Evolutionary conservation across 1,140 invertebrate species (phyloP).

Genomic region (Anthonomus grandis): DNA sequence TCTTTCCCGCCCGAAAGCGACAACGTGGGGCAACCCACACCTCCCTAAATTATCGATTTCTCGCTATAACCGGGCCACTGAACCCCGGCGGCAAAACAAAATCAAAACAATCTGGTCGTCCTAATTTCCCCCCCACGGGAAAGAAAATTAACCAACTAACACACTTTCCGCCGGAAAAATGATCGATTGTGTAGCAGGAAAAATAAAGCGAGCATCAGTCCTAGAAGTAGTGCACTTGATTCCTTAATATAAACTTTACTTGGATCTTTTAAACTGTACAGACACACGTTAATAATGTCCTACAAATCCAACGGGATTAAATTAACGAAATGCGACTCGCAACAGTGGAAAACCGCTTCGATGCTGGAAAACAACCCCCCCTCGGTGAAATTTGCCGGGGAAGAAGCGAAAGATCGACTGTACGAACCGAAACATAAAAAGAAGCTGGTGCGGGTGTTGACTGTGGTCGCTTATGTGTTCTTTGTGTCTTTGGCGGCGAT

Average conservation of each 20-base stretch:
- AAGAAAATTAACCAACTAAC: constrained; percentile 20
- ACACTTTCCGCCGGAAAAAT: constrained; percentile 18
- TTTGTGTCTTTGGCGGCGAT: constrained; percentile 93
- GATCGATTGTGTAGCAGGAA: constrained; percentile 26
- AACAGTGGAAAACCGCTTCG: constrained; percentile 44
- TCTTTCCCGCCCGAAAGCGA: no score
- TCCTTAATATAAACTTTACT: constrained; percentile 14
- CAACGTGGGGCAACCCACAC: no score
- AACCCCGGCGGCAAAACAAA: constrained; percentile 19
- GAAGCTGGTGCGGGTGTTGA: constrained; percentile 86
- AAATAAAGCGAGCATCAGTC: no score
- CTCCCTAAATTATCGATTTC: constrained; percentile 14
- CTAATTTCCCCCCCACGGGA: constrained; percentile 29
- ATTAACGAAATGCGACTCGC: constrained; percentile 34
- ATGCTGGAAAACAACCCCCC: constrained; percentile 52
- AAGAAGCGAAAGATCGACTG: constrained; percentile 74
- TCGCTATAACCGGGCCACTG: constrained; percentile 3
- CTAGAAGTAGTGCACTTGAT: constrained; percentile 1
- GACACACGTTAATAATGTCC: constrained; percentile 42
- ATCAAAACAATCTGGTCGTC: constrained; percentile 40
- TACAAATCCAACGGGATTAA: constrained; percentile 45
- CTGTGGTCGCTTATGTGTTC: constrained; percentile 92
- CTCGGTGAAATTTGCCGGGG: constrained; percentile 66
- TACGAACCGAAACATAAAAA: constrained; percentile 82
- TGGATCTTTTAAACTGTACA: not conserved